These are phyloP conservation scores for Steinernema carpocapsae DNA, from an alignment of 2,888 invertebrate genomes.

Conservation along the genomic window DNA sequence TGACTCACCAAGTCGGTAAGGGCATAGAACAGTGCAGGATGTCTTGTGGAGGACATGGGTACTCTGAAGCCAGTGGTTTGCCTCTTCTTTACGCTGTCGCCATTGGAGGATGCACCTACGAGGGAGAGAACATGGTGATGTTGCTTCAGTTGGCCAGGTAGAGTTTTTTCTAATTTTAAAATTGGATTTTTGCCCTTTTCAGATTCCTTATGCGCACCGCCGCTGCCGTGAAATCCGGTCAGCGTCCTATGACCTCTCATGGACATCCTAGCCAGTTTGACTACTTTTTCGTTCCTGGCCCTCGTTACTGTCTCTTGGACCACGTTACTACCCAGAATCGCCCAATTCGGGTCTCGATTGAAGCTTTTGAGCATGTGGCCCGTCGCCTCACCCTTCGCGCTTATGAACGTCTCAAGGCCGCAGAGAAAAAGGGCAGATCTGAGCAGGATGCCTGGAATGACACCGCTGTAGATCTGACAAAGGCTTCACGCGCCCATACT, in stretches of 20 bases:
- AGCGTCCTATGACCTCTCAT: neutral
- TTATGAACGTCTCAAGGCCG: slow-evolving; percentile 45
- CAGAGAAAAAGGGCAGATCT: slow-evolving; percentile 40
- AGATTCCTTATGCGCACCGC: slow-evolving; percentile 24
- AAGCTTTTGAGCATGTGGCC: slow-evolving; percentile 47
- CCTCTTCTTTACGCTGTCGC: slow-evolving; percentile 82
- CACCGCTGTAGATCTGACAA: slow-evolving; percentile 49
- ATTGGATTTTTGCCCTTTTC: neutral
- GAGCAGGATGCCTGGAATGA: slow-evolving; percentile 51
- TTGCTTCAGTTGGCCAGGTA: slow-evolving; percentile 82
- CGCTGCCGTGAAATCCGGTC: neutral
- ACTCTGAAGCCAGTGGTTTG: slow-evolving; percentile 77
- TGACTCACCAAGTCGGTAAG: slow-evolving; percentile 73
- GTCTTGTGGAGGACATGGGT: slow-evolving; percentile 94
- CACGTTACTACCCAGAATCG: neutral
- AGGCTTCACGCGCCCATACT: slow-evolving; percentile 43
- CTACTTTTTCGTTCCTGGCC: slow-evolving; percentile 17
- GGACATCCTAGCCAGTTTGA: slow-evolving; percentile 8
- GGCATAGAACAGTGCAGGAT: slow-evolving; percentile 85
- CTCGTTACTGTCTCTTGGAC: neutral
- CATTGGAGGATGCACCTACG: slow-evolving; percentile 89
- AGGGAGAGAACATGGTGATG: slow-evolving; percentile 94
- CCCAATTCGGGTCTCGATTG: slow-evolving; percentile 28
- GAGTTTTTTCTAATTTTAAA: neutral
- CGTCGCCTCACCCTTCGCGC: slow-evolving; percentile 46